Conservation (phyloP, 2,888 invertebrate genomes). For the Polyommatus icarus region DNA sequence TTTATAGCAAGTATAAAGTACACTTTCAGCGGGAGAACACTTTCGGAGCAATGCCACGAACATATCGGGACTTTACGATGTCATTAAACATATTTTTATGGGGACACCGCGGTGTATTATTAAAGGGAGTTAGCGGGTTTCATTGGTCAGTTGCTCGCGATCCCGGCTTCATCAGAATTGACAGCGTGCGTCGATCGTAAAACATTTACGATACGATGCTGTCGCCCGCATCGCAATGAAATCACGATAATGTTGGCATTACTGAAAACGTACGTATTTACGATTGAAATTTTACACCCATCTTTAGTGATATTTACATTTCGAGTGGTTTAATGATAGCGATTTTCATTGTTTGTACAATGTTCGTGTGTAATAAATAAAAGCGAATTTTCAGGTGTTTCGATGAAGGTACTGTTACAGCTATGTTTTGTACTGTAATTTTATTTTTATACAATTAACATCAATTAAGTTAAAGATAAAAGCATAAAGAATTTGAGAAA, state of each 20-base stretch:
- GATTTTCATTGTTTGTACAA: constrained; percentile 4
- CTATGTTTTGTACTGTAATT: too few species aligned
- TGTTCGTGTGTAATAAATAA: constrained; percentile 4
- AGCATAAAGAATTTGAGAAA: too few species aligned
- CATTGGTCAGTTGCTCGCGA: constrained; percentile 67
- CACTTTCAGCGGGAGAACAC: constrained; percentile 56
- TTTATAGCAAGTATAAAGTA: constrained; percentile 61
- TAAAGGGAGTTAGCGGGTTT: constrained; percentile 63
- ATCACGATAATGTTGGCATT: constrained; percentile 51
- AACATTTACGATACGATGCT: constrained; percentile 57
- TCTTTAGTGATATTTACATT: constrained; percentile 34
- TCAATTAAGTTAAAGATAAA: too few species aligned
- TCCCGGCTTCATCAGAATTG: constrained; percentile 64
- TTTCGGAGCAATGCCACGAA: constrained; percentile 62
- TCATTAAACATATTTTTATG: constrained; percentile 80
- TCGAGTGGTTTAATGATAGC: constrained; percentile 2
- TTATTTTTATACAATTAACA: too few species aligned
- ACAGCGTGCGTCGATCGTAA: constrained; percentile 63
- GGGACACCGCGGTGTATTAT: constrained; percentile 70
- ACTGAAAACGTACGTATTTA: constrained; percentile 45
- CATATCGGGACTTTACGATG: constrained; percentile 75
- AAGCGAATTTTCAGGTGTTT: background rate
- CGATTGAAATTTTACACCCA: constrained; percentile 38
- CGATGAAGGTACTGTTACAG: background rate
- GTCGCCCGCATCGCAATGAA: constrained; percentile 50